Base-by-base conservation (phyloP, 2,797 vertebrate species). In the Hoplostethus atlanticus region DNA sequence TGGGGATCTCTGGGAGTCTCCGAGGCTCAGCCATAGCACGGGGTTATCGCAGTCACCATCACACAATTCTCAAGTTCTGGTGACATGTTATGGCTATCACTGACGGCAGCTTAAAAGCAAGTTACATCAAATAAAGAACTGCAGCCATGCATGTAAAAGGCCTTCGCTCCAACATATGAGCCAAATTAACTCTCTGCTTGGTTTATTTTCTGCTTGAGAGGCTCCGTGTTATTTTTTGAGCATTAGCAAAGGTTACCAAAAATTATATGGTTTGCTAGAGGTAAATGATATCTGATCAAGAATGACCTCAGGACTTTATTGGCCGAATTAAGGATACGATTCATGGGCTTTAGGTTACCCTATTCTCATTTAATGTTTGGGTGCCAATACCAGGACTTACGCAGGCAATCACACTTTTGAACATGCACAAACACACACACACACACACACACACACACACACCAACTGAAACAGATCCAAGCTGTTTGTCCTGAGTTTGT, bases 41-140 rank as follows among this genome's bases (percentile, higher is more conserved):
- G 54, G 87, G 86, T 92, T 92, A 94, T 93, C 91, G 5, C 77
- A 15, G 60, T 71, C 80, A 53, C 81, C 87, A 92, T 92, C 90
- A 4, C 73, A 48, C 71, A 61, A 77, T 61, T 76, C 74, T 74
- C 76, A 62, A 85, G 79, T 84, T 65, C 74, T 68, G 79, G 82
- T 85, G 87, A 90, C 86, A 90, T 93, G 91, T 94, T 93, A 87
- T 93, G 92, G 80, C 93, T 94, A 88, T 90, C 76, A 64, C 76
- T 87, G 87, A 90, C 84, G 77, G 88, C 72, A 40, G 64, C 84
- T 87, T 89, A 79, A 72, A 76, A 84, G 79, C 83, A 25, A 47
- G 73, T 91, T 87, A 72, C 76, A 83, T 91, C 73, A 88, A 93
- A 87, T 84, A 79, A 87, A 89, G 83, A 21, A 59, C 72, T 58